Conservation (phyloP, 2,888 invertebrate species). For the Tribolium freemani region DNA sequence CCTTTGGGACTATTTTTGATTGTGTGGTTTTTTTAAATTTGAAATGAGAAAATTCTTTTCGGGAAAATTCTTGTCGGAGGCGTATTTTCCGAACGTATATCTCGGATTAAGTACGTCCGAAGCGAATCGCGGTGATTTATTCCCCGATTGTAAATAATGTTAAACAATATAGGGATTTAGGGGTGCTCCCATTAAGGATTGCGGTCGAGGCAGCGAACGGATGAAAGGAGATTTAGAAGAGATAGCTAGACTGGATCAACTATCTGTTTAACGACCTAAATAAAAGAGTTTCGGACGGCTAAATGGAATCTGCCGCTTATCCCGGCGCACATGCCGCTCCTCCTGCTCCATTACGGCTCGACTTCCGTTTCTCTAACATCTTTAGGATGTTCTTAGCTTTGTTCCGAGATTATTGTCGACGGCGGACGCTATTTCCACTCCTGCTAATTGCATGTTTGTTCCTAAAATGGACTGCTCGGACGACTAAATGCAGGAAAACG, state of each 20-base stretch:
- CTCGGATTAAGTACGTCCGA: conserved; percentile 15
- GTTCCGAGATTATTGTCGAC: conserved; percentile 55
- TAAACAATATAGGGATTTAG: conserved; percentile 34
- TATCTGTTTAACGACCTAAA: conserved; percentile 67
- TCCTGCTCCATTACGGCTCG: conserved; percentile 60
- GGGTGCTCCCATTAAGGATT: conserved; percentile 41
- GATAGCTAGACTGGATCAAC: conserved; percentile 58
- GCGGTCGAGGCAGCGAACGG: conserved; percentile 45
- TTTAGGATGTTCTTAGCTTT: conserved; percentile 61
- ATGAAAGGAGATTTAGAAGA: conserved; percentile 51
- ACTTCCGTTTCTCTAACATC: conserved; percentile 63
- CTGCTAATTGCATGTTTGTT: conserved; percentile 38
- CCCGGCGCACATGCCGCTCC: conserved; percentile 52
- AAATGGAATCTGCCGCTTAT: conserved; percentile 67
- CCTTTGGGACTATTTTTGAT: not conserved
- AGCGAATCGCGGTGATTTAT: conserved; percentile 29
- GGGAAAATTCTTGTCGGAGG: conserved; percentile 2
- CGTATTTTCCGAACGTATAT: conserved; percentile 14
- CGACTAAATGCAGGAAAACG: not conserved
- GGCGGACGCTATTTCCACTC: conserved; percentile 26
- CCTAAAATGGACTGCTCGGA: conserved; percentile 13
- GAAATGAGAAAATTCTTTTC: too few relatives aligned
- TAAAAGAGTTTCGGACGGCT: conserved; percentile 67
- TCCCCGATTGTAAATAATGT: conserved; percentile 33
- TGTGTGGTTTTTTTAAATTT: not conserved